Evolutionary conservation across 2,113 vertebrate genomes (phyloP).

Genomic region (Leptobrachium leishanense): DNA sequence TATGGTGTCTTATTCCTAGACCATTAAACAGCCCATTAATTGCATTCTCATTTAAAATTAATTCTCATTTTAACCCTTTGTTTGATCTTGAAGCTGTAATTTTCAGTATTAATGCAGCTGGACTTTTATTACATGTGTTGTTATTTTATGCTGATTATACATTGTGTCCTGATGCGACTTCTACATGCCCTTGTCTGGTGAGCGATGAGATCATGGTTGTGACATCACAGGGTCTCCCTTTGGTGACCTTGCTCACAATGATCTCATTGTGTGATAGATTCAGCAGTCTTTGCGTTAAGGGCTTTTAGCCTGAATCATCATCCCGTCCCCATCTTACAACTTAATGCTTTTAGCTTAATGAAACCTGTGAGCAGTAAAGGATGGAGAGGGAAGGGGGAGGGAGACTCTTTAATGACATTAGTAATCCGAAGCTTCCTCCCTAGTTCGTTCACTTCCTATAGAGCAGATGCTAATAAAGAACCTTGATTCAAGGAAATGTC

Average conservation of each 20-base stretch:
- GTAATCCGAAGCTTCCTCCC: constrained; percentile 24
- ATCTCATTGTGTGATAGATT: constrained; percentile 38
- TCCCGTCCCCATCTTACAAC: constrained; percentile 31
- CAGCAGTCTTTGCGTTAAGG: constrained; percentile 55
- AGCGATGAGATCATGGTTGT: constrained; percentile 35
- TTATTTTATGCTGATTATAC: neutral
- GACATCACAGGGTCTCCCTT: constrained; percentile 31
- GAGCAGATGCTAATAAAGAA: neutral
- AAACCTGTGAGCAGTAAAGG: constrained; percentile 56
- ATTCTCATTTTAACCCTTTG: no score
- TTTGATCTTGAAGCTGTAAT: neutral
- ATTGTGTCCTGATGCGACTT: constrained; percentile 17
- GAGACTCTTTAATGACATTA: constrained; percentile 31
- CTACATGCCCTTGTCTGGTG: constrained; percentile 27
- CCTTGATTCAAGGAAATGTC: neutral
- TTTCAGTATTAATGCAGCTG: neutral
- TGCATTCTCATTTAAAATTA: no score
- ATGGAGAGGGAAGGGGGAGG: constrained; percentile 36
- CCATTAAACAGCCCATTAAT: neutral
- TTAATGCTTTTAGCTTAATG: constrained; percentile 70
- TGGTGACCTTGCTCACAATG: constrained; percentile 25
- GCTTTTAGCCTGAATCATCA: constrained; percentile 59
- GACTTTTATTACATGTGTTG: neutral
- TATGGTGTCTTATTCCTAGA: neutral
- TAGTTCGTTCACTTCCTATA: neutral